phyloP scores from a whole-genome alignment of 2,113 vertebrate species.

The Eurystomus gularis region DNA sequence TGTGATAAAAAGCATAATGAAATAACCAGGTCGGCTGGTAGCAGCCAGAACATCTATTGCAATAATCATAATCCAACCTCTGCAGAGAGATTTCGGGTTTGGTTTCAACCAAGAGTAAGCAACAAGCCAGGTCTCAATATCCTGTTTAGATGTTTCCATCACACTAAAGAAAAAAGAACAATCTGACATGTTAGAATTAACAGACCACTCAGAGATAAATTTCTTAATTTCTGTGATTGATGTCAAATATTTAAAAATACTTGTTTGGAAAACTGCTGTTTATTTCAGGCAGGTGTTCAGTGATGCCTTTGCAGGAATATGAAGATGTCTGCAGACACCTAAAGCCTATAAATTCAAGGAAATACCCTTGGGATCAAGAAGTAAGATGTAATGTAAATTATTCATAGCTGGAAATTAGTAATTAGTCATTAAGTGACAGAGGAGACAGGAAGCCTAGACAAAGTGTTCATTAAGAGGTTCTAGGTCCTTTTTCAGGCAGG shows the following conservation, averaged over 20 bases:
- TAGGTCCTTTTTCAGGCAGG: neutral
- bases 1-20: neutral
- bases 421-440: conserved; percentile 46
- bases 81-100: neutral
- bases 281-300: conserved; percentile 13
- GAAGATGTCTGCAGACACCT: neutral
- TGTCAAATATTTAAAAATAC: neutral
- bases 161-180: neutral
- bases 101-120: neutral
- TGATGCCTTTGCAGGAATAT: neutral
- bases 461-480: conserved; percentile 12
- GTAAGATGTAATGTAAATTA: conserved; percentile 41
- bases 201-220: neutral
- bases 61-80: neutral
- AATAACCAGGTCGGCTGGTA: neutral
- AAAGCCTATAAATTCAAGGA: neutral
- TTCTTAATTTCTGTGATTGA: neutral
- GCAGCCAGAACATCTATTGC: neutral
- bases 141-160: neutral
- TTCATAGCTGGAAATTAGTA: conserved; percentile 54
- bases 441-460: conserved; percentile 27
- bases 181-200: neutral
- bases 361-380: conserved; percentile 24
- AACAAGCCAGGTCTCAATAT: neutral
- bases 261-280: neutral